Evolutionary conservation across 2,888 invertebrate species (phyloP).

Genomic region (Troides oblongomaculatus): DNA sequence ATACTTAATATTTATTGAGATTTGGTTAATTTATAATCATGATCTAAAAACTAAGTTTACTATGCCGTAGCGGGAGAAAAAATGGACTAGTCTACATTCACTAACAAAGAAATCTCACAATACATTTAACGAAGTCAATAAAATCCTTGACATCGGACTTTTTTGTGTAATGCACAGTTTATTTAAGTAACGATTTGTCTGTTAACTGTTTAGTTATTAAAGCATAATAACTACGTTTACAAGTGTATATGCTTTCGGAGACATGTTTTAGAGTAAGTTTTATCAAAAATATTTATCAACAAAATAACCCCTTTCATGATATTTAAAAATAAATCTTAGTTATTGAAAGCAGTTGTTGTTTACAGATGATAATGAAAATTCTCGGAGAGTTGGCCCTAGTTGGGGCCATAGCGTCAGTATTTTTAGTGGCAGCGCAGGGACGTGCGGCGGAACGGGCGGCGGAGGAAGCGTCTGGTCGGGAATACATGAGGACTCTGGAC

Average conservation of each 20-base stretch:
- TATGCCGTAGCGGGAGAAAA: too few relatives aligned
- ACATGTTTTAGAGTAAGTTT: too few relatives aligned
- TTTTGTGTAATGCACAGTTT: constrained; percentile 14
- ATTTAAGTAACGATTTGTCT: constrained; percentile 7
- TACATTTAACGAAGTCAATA: constrained; percentile 15
- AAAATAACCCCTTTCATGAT: too few relatives aligned
- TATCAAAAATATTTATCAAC: too few relatives aligned
- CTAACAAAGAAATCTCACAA: neutral
- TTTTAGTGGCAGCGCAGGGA: constrained; percentile 71
- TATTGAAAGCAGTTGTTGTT: neutral
- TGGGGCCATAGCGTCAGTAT: constrained; percentile 72
- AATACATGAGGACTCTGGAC: constrained; percentile 82
- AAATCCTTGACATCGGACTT: constrained; percentile 23
- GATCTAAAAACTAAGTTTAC: too few relatives aligned
- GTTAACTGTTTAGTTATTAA: constrained; percentile 1
- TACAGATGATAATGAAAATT: constrained; percentile 69
- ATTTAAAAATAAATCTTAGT: too few relatives aligned
- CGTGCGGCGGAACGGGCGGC: constrained; percentile 72
- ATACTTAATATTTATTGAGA: too few relatives aligned
- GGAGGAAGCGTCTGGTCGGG: constrained; percentile 79
- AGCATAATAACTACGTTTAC: too few relatives aligned
- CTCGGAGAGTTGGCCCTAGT: constrained; percentile 65
- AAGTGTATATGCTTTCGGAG: too few relatives aligned
- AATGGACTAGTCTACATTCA: too few relatives aligned
- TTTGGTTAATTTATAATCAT: too few relatives aligned